Evolutionary conservation across 2,888 invertebrate species (phyloP).

Genomic region (Pristionchus maxplancki): DNA sequence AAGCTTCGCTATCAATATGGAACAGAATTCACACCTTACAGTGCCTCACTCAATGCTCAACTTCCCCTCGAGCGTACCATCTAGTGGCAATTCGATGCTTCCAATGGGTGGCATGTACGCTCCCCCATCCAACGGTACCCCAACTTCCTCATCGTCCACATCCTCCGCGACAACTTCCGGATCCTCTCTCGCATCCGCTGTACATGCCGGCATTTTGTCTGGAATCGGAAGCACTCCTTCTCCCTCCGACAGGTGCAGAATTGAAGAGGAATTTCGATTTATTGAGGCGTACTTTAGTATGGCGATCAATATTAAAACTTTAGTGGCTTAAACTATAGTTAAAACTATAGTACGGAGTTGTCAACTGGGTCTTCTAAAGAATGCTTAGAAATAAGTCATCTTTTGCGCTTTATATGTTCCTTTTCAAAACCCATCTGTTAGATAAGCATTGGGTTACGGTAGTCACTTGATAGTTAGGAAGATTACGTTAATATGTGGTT

Average conservation of each 20-base stretch:
- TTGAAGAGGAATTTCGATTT: neutral
- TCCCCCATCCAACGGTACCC: neutral
- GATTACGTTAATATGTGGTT: no score
- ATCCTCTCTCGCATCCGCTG: slow-evolving; percentile 44
- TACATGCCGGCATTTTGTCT: slow-evolving; percentile 47
- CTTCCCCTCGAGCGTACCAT: neutral
- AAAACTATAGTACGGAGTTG: no score
- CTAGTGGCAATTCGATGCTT: neutral
- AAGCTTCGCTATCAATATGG: no score
- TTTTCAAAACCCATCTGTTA: no score
- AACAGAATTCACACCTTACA: no score
- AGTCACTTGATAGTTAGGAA: no score
- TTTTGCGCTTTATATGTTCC: no score
- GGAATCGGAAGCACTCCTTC: slow-evolving; percentile 55
- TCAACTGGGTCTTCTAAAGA: no score
- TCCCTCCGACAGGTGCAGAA: slow-evolving; percentile 56
- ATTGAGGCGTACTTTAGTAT: neutral
- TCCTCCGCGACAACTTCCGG: neutral
- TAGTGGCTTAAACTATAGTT: no score
- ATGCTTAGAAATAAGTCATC: no score
- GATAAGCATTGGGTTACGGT: no score
- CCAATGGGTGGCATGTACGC: neutral
- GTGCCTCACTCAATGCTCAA: slow-evolving; percentile 34
- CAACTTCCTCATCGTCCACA: neutral
- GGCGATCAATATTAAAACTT: no score